A percentile compares a stretch with the other conserved stretches of the same genome.
These are phyloP conservation scores for Leucania comma DNA, from an alignment of 2,888 invertebrate species.

Conservation along the genomic window DNA sequence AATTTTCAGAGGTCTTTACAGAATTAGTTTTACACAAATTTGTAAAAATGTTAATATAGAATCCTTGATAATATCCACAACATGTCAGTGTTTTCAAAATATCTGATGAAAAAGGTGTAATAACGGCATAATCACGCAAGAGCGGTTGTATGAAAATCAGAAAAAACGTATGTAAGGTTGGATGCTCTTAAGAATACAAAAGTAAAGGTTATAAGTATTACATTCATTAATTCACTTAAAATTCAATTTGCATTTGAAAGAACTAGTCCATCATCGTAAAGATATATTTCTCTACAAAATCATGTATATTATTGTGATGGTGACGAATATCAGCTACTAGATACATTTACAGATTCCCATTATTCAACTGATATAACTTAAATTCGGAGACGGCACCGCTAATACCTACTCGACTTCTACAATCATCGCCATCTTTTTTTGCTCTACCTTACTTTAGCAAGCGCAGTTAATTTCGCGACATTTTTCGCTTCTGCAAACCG, in stretches of 20 bases:
- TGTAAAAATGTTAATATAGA: too few relatives aligned
- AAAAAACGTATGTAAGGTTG: too few relatives aligned
- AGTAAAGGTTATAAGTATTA: neutral
- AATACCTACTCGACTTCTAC: neutral
- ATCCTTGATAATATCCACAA: too few relatives aligned
- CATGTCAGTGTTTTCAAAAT: too few relatives aligned
- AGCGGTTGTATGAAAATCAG: too few relatives aligned
- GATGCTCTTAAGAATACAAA: too few relatives aligned
- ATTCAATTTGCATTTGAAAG: neutral
- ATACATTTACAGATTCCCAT: neutral
- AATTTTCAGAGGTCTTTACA: too few relatives aligned
- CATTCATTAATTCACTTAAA: neutral
- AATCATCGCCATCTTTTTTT: neutral
- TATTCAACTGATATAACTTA: neutral
- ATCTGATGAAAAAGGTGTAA: too few relatives aligned
- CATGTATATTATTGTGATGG: neutral
- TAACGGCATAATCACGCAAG: too few relatives aligned
- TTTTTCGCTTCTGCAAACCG: slow-evolving; percentile 74
- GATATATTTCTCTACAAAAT: neutral
- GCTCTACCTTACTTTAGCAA: neutral
- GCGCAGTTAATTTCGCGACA: slow-evolving; percentile 73
- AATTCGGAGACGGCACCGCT: neutral
- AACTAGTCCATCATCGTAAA: too few relatives aligned
- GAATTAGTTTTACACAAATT: too few relatives aligned
- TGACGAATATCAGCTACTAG: neutral